Percentiles rank a stretch among this genome's conserved stretches.
phyloP scores from a whole-genome alignment of 2,797 vertebrate genomes.

The Cryptoblepharus egeriae region DNA sequence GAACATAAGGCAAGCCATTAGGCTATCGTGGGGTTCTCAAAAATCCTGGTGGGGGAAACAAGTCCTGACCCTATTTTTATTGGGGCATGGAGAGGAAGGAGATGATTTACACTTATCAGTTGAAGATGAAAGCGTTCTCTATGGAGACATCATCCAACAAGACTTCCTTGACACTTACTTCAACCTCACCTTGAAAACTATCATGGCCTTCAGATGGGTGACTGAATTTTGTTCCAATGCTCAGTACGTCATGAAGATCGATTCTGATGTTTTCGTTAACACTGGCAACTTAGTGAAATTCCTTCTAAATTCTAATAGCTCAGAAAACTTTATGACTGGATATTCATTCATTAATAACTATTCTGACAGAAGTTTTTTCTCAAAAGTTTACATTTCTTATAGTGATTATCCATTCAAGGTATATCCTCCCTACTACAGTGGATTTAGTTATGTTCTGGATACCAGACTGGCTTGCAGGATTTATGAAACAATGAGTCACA shows the following conservation, averaged over 20 bases:
- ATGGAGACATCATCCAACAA: slow-evolving; percentile 73
- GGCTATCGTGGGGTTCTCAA: slow-evolving; percentile 70
- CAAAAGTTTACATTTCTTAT: slow-evolving; percentile 61
- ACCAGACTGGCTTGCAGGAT: slow-evolving; percentile 68
- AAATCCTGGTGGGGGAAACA: slow-evolving; percentile 70
- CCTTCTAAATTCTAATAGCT: slow-evolving; percentile 69
- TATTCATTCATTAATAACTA: slow-evolving; percentile 68
- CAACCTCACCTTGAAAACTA: slow-evolving; percentile 79
- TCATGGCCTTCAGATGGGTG: slow-evolving; percentile 76
- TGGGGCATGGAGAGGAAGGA: slow-evolving; percentile 51
- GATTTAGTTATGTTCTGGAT: slow-evolving; percentile 72
- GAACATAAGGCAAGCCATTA: slow-evolving; percentile 70
- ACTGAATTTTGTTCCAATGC: slow-evolving; percentile 70
- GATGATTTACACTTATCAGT: slow-evolving; percentile 46
- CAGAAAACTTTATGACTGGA: slow-evolving; percentile 71
- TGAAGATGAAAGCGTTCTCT: slow-evolving; percentile 72
- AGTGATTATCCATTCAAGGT: slow-evolving; percentile 72
- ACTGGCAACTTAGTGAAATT: slow-evolving; percentile 71
- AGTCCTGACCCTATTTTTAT: slow-evolving; percentile 70
- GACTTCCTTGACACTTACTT: slow-evolving; percentile 71
- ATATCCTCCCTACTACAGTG: slow-evolving; percentile 73
- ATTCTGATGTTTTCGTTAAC: slow-evolving; percentile 73
- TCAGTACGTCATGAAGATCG: slow-evolving; percentile 75
- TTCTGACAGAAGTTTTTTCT: slow-evolving; percentile 59
- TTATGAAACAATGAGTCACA: slow-evolving; percentile 74